A percentile compares a stretch with the other conserved stretches of the same genome.
Conservation (phyloP, 2,888 invertebrate genomes). For the Marronus borbonicus region DNA sequence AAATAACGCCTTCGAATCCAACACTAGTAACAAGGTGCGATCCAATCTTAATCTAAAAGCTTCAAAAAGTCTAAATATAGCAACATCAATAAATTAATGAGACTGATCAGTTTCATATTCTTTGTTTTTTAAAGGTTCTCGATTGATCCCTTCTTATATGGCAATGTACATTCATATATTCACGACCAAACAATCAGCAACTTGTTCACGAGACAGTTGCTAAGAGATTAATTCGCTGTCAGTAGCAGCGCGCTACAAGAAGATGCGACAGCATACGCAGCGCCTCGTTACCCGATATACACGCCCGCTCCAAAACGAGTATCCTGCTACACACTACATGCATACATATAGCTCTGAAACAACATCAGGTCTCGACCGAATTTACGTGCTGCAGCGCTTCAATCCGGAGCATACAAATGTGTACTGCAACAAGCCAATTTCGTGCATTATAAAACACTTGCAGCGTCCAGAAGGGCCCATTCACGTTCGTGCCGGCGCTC, state of each 20-base stretch:
- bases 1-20: too few relatives aligned
- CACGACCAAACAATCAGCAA: constrained; percentile 6
- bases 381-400: constrained; percentile 35
- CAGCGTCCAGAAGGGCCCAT: constrained; percentile 3
- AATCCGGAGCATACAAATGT: constrained; percentile 24
- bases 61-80: too few relatives aligned
- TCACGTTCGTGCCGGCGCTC: neutral
- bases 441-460: constrained; percentile 40
- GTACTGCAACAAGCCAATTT: constrained; percentile 46
- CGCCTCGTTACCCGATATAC: neutral
- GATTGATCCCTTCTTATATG: neutral
- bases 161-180: neutral
- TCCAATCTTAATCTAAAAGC: too few relatives aligned
- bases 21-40: too few relatives aligned
- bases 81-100: too few relatives aligned
- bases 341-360: neutral
- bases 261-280: constrained; percentile 1
- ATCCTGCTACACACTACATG: neutral
- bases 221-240: constrained; percentile 21
- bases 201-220: constrained; percentile 21
- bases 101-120: too few relatives aligned
- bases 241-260: constrained; percentile 11
- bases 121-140: too few relatives aligned
- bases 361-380: neutral
- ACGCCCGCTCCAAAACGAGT: neutral